Conservation (phyloP, 2,797 vertebrate genomes). For the Scarus forsteni region DNA sequence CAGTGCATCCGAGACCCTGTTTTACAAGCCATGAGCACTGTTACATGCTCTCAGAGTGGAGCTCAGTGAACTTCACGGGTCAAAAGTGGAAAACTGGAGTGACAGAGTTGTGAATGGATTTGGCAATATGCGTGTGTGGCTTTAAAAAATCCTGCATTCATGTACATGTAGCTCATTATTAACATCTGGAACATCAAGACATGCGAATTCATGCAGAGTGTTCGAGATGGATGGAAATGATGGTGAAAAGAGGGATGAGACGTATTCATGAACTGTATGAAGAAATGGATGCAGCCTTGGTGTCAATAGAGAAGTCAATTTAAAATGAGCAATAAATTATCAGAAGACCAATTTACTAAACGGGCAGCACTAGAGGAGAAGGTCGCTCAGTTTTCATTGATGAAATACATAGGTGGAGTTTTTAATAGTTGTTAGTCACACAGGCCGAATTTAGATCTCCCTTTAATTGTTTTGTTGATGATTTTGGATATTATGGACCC, state of each 20-base stretch:
- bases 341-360: too few species aligned
- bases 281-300: background rate
- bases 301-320: background rate
- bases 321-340: background rate
- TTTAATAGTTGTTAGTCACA: too few species aligned
- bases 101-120: conserved; percentile 21
- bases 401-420: too few species aligned
- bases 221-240: conserved; percentile 25
- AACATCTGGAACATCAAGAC: conserved; percentile 44
- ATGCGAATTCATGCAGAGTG: conserved; percentile 45
- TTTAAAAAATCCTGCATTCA: background rate
- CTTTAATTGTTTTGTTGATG: too few species aligned
- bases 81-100: conserved; percentile 25
- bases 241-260: background rate
- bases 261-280: background rate
- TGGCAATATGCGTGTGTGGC: conserved; percentile 29
- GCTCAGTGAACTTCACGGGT: conserved; percentile 38
- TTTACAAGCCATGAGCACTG: conserved; percentile 64
- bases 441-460: too few species aligned
- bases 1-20: conserved; percentile 67
- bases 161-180: conserved; percentile 13
- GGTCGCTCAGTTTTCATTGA: too few species aligned
- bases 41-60: conserved; percentile 49
- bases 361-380: too few species aligned
- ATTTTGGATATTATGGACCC: too few species aligned